Evolutionary conservation across 2,797 vertebrate genomes (phyloP).

Genomic region (Gephyroberyx darwinii): DNA sequence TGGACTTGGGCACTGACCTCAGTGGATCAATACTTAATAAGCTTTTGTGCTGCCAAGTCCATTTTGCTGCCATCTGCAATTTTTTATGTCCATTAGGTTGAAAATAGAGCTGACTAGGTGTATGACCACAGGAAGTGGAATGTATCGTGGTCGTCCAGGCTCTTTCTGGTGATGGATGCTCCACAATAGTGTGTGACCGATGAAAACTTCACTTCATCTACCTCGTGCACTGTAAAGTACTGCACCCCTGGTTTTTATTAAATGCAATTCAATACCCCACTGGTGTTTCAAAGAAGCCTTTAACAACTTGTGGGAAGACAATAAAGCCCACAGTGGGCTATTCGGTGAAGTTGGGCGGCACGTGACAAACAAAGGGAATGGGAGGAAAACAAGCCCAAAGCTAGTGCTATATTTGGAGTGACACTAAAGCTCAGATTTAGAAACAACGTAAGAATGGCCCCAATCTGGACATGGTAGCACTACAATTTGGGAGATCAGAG

Average conservation of each 20-base stretch:
- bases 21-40: slow-evolving; percentile 84
- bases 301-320: slow-evolving; percentile 70
- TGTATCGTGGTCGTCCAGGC: slow-evolving; percentile 63
- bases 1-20: slow-evolving; percentile 80
- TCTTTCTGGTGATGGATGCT: slow-evolving; percentile 74
- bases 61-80: slow-evolving; percentile 84
- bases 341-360: slow-evolving; percentile 60
- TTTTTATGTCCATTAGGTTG: slow-evolving; percentile 83
- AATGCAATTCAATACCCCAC: slow-evolving; percentile 71
- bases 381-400: slow-evolving; percentile 66
- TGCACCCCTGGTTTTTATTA: slow-evolving; percentile 69
- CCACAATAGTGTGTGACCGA: slow-evolving; percentile 56
- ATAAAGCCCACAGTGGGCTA: slow-evolving; percentile 65
- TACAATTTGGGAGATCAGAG: slow-evolving; percentile 50
- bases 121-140: slow-evolving; percentile 73
- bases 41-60: slow-evolving; percentile 80
- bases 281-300: slow-evolving; percentile 70
- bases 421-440: slow-evolving; percentile 56
- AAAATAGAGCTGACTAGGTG: slow-evolving; percentile 84
- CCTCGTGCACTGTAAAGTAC: slow-evolving; percentile 60
- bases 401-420: slow-evolving; percentile 68
- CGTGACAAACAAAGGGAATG: slow-evolving; percentile 53
- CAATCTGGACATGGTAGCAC: slow-evolving; percentile 54
- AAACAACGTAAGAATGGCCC: slow-evolving; percentile 45
- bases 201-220: slow-evolving; percentile 70